Conservation (phyloP, 92 coral and sea anemone species). For the Porites evermanni region DNA sequence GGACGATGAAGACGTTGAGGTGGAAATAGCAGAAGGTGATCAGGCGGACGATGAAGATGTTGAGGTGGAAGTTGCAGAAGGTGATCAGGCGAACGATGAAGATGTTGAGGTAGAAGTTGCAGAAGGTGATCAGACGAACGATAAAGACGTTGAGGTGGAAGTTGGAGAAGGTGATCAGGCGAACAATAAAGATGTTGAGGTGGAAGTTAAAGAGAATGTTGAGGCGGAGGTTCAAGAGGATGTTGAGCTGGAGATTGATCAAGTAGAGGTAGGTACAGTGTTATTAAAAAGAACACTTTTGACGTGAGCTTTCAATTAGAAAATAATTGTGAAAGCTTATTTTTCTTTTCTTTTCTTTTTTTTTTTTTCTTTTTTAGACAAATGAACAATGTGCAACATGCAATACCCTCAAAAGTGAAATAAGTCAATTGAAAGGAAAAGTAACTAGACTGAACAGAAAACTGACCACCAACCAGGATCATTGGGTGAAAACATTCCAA, state of each 20-base stretch:
- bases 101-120: not conserved
- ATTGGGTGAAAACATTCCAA: conserved; percentile 13
- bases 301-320: conserved; percentile 9
- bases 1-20: too few relatives aligned
- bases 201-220: not conserved
- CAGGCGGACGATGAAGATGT: too few relatives aligned
- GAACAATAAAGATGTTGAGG: not conserved
- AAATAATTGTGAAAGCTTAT: conserved; percentile 4
- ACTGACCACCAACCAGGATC: conserved; percentile 19
- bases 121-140: not conserved
- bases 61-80: too few relatives aligned
- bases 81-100: not conserved
- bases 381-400: conserved; percentile 10
- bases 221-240: too few relatives aligned
- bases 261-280: conserved; percentile 13
- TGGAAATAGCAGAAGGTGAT: too few relatives aligned
- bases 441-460: too few relatives aligned
- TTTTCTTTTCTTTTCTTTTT: not conserved
- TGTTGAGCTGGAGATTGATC: not conserved
- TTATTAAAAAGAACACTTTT: conserved; percentile 10
- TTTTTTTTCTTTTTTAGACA: not conserved
- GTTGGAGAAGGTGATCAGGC: not conserved
- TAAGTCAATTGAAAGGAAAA: not conserved
- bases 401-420: not conserved
- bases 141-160: not conserved